Percentiles rank a stretch among this genome's conserved stretches.
Evolutionary conservation across 2,113 vertebrate species (phyloP).

Genomic region (Mola mola): DNA sequence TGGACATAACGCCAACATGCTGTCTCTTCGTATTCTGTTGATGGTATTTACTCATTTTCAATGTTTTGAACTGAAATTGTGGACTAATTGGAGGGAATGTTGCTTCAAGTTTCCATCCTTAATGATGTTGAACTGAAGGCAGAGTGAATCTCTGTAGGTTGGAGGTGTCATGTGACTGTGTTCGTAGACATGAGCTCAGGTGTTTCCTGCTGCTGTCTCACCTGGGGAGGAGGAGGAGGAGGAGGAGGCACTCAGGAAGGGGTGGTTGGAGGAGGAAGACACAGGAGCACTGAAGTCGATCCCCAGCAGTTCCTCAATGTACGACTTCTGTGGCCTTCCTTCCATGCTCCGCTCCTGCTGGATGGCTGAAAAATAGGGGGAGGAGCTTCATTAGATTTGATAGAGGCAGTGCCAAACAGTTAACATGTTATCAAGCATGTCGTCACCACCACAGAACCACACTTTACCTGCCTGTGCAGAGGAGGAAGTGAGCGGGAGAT

Average conservation of each 20-base stretch:
- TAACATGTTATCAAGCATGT: not conserved
- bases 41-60: too few relatives aligned
- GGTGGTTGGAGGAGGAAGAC: conserved; percentile 1
- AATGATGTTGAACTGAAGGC: too few relatives aligned
- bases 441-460: not conserved
- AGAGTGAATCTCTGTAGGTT: too few relatives aligned
- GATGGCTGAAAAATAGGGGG: conserved; percentile 40
- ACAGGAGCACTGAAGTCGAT: conserved; percentile 69
- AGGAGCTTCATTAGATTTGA: not conserved
- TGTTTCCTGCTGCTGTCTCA: conserved; percentile 27
- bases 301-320: conserved; percentile 76
- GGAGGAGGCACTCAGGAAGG: conserved; percentile 60
- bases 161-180: too few relatives aligned
- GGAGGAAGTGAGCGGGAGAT: not conserved
- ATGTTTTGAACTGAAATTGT: too few relatives aligned
- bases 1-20: too few relatives aligned
- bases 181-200: not conserved
- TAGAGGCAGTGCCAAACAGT: not conserved
- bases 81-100: too few relatives aligned
- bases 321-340: conserved; percentile 53
- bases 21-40: too few relatives aligned
- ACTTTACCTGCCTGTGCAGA: conserved; percentile 27
- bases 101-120: too few relatives aligned
- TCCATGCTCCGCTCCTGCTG: conserved; percentile 28
- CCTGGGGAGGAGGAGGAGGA: conserved; percentile 44